These are phyloP conservation scores for Drosophila elegans DNA, from an alignment of 1,140 invertebrate genomes.

Conservation along the genomic window DNA sequence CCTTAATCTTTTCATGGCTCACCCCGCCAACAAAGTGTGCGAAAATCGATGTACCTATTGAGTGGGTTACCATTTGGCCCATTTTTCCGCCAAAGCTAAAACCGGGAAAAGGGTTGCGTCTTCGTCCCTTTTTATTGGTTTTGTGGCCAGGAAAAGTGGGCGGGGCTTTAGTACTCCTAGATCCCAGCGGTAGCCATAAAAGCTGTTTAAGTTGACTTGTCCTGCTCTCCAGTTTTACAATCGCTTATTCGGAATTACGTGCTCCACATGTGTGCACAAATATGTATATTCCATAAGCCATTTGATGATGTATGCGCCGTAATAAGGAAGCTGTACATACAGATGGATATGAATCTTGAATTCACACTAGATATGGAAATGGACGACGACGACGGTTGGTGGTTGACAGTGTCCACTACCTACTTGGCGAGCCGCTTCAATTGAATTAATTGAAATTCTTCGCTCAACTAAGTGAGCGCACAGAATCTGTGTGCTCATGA, in stretches of 20 bases:
- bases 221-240: conserved; percentile 54
- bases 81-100: conserved; percentile 26
- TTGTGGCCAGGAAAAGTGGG: conserved; percentile 56
- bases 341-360: conserved; percentile 43
- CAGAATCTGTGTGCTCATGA: conserved; percentile 38
- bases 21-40: conserved; percentile 64
- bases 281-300: conserved; percentile 35
- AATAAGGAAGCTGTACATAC: conserved; percentile 73
- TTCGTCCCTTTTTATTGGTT: conserved; percentile 51
- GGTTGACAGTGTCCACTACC: conserved; percentile 25
- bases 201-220: conserved; percentile 76
- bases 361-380: conserved; percentile 56
- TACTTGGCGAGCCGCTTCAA: conserved; percentile 60
- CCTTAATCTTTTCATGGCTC: conserved; percentile 71
- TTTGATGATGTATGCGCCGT: conserved; percentile 70
- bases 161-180: conserved; percentile 17
- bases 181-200: conserved; percentile 45
- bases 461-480: conserved; percentile 64
- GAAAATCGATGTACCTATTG: conserved; percentile 73
- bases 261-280: conserved; percentile 10
- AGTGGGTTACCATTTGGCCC: conserved; percentile 46
- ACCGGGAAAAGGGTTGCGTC: conserved; percentile 59
- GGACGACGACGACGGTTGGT: conserved; percentile 11
- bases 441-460: conserved; percentile 83
- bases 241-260: conserved; percentile 56